These are phyloP conservation scores for Carapus acus DNA, from an alignment of 2,797 vertebrate species.

Conservation along the genomic window DNA sequence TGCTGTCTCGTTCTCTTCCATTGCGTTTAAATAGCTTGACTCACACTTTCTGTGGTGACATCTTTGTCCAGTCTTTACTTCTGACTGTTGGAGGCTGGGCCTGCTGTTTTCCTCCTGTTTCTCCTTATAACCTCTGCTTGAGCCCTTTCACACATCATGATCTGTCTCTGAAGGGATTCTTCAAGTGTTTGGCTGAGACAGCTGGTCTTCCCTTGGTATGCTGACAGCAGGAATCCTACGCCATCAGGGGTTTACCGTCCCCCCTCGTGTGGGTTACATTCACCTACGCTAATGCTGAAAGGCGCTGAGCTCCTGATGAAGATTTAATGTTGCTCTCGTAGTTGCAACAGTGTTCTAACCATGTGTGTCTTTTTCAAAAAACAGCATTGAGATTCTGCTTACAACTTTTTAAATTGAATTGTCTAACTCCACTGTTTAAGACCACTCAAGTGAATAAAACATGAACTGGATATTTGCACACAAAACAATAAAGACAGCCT, in stretches of 20 bases:
- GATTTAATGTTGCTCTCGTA: slow-evolving; percentile 30
- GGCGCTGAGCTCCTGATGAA: slow-evolving; percentile 33
- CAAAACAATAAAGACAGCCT: too few species aligned
- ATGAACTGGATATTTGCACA: too few species aligned
- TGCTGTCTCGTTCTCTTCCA: slow-evolving; percentile 43
- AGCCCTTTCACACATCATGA: slow-evolving; percentile 8
- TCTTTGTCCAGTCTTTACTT: too few species aligned
- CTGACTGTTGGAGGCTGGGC: too few species aligned
- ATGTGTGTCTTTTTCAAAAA: too few species aligned
- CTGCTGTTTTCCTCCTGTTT: slow-evolving; percentile 19
- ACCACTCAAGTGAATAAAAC: too few species aligned
- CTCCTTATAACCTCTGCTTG: slow-evolving; percentile 29
- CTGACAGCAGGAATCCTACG: not conserved
- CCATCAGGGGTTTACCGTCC: not conserved
- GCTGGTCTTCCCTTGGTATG: not conserved
- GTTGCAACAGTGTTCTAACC: slow-evolving; percentile 7
- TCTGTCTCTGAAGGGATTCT: not conserved
- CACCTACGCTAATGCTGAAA: slow-evolving; percentile 3
- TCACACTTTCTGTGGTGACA: slow-evolving; percentile 48
- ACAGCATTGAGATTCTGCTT: too few species aligned
- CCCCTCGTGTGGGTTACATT: not conserved
- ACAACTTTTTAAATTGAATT: too few species aligned
- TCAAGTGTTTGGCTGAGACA: not conserved
- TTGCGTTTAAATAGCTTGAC: slow-evolving; percentile 27
- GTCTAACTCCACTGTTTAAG: too few species aligned